These are phyloP conservation scores for Cryptus viduatorius DNA, from an alignment of 2,888 invertebrate genomes.

Conservation along the genomic window DNA sequence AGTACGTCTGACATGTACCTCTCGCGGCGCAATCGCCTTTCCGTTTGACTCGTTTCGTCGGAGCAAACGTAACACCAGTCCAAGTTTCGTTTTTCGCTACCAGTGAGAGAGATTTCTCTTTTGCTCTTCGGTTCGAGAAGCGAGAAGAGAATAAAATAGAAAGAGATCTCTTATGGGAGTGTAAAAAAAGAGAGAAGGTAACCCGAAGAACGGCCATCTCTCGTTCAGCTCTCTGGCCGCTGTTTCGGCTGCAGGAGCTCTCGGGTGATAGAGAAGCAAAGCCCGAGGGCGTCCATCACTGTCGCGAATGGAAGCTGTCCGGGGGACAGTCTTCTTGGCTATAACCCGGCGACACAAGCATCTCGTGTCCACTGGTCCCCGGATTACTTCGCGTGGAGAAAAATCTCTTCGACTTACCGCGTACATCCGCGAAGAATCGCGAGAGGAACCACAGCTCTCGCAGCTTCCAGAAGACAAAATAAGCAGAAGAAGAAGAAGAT, in stretches of 20 bases:
- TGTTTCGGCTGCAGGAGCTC: slow-evolving; percentile 41
- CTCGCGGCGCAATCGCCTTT: slow-evolving; percentile 74
- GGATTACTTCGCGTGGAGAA: slow-evolving; percentile 39
- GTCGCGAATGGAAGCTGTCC: slow-evolving; percentile 73
- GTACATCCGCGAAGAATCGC: background rate
- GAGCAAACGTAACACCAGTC: slow-evolving; percentile 2
- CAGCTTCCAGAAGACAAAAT: background rate
- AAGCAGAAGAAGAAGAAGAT: background rate
- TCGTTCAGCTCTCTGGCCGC: slow-evolving; percentile 28
- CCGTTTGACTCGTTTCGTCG: slow-evolving; percentile 60
- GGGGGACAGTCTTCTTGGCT: slow-evolving; percentile 40
- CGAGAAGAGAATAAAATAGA: background rate
- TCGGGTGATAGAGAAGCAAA: slow-evolving; percentile 83
- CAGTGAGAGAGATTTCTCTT: background rate
- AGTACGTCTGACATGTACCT: slow-evolving; percentile 83
- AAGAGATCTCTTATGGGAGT: background rate
- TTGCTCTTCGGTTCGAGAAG: background rate
- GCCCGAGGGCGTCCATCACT: slow-evolving; percentile 81
- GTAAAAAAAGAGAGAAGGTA: background rate
- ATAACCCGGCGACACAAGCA: slow-evolving; percentile 29
- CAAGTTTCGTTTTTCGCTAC: background rate
- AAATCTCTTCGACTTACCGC: background rate
- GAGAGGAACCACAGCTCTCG: slow-evolving; percentile 3
- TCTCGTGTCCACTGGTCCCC: background rate
- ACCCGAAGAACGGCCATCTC: slow-evolving; percentile 59